Evolutionary conservation across 23 tunicate genomes (phyloP).

Genomic region (Styela clava): DNA sequence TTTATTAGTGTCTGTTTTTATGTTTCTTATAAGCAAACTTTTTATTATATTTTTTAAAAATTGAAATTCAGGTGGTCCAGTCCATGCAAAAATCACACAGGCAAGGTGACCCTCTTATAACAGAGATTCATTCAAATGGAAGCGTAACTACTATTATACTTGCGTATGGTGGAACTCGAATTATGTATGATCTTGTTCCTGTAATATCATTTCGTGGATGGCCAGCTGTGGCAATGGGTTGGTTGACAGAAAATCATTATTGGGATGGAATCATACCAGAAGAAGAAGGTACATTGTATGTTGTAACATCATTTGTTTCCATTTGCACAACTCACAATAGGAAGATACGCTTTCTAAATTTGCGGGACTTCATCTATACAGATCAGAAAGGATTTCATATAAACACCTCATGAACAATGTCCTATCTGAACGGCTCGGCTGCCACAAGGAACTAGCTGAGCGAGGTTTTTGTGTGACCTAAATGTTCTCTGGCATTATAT

Average conservation of each 20-base stretch:
- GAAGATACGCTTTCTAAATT: no score
- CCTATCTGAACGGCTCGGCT: no score
- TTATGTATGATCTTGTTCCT: conserved; percentile 94
- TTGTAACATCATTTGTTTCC: neutral
- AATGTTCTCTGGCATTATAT: no score
- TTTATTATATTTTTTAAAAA: no score
- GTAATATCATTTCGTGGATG: conserved; percentile 95
- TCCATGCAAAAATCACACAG: conserved; percentile 26
- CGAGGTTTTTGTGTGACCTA: no score
- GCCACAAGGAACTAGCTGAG: no score
- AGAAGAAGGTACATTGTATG: conserved; percentile 65
- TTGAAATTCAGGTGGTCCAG: conserved; percentile 5
- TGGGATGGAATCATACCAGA: conserved; percentile 86
- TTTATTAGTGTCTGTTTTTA: no score
- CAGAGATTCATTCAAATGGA: conserved; percentile 35
- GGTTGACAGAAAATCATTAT: conserved; percentile 87
- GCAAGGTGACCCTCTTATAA: conserved; percentile 56
- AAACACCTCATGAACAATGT: no score
- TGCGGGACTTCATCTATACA: no score
- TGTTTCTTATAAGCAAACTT: no score
- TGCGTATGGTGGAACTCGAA: conserved; percentile 85
- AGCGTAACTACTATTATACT: conserved; percentile 70
- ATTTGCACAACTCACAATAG: no score
- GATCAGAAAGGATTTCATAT: no score
- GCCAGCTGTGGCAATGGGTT: conserved; percentile 99